Evolutionary conservation across 2,888 invertebrate species (phyloP).

Genomic region (Agonopterix arenella): DNA sequence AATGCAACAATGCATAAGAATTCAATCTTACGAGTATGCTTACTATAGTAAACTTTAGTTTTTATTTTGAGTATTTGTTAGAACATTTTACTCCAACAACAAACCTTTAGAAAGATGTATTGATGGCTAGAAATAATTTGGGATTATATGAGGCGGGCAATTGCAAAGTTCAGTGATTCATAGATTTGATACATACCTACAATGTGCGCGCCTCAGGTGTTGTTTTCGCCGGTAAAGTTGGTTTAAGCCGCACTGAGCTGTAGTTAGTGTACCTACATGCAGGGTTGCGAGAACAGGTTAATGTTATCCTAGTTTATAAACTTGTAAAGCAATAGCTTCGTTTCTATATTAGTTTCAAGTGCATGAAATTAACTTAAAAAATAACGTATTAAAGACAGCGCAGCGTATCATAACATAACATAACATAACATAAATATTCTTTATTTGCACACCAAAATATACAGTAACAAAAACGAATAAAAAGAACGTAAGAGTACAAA

Average conservation of each 20-base stretch:
- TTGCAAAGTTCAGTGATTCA: slow-evolving; percentile 22
- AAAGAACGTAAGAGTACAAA: no score
- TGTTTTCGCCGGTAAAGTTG: slow-evolving; percentile 60
- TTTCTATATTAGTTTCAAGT: background rate
- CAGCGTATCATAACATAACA: no score
- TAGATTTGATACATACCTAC: slow-evolving; percentile 22
- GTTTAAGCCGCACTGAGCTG: slow-evolving; percentile 59
- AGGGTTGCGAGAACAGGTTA: slow-evolving; percentile 45
- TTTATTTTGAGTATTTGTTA: no score
- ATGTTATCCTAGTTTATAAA: slow-evolving; percentile 44
- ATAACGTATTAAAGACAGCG: no score
- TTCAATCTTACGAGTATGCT: slow-evolving; percentile 60
- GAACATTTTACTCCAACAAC: no score
- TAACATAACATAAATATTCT: no score
- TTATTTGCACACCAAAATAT: no score
- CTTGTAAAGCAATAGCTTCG: slow-evolving; percentile 34
- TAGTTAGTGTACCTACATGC: slow-evolving; percentile 42
- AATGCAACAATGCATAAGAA: slow-evolving; percentile 72
- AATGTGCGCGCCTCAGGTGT: slow-evolving; percentile 53
- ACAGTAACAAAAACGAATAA: no score
- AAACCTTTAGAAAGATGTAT: no score
- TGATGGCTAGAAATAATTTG: no score
- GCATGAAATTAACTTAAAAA: no score
- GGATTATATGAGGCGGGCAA: background rate
- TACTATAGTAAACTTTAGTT: background rate